Evolutionary conservation across 1,140 invertebrate species (phyloP).

Genomic region (Idris sp.): DNA sequence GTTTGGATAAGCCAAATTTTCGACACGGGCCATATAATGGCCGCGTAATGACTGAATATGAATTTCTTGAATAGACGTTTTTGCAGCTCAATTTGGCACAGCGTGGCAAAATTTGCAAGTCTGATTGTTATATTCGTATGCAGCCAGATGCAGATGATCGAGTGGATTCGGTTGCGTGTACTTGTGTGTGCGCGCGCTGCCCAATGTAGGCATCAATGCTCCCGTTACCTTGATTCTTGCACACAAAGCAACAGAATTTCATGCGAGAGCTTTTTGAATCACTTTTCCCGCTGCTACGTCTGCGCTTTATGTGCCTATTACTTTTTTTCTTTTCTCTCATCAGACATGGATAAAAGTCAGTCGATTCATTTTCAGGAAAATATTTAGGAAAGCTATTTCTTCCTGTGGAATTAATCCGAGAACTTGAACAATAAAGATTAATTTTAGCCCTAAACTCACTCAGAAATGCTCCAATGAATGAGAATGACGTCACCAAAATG

Average conservation of each 20-base stretch:
- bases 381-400: no score
- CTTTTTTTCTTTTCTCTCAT: constrained; percentile 40
- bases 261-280: constrained; percentile 47
- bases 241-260: constrained; percentile 48
- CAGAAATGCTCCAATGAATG: no score
- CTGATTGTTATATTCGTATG: constrained; percentile 32
- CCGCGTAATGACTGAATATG: constrained; percentile 25
- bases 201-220: constrained; percentile 38
- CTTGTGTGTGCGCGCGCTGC: constrained; percentile 2
- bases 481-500: no score
- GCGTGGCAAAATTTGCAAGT: constrained; percentile 23
- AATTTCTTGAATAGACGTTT: constrained; percentile 39
- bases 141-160: constrained; percentile 20
- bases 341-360: constrained; percentile 18
- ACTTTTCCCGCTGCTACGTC: constrained; percentile 29
- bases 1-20: constrained; percentile 13
- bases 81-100: constrained; percentile 23
- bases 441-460: no score
- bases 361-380: no score
- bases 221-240: constrained; percentile 43
- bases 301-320: constrained; percentile 24
- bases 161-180: constrained; percentile 15
- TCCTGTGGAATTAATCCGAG: no score
- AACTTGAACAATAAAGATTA: no score
- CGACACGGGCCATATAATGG: constrained; percentile 20